Conservation (phyloP, 2,113 vertebrate species). For the Stictonetta naevosa region DNA sequence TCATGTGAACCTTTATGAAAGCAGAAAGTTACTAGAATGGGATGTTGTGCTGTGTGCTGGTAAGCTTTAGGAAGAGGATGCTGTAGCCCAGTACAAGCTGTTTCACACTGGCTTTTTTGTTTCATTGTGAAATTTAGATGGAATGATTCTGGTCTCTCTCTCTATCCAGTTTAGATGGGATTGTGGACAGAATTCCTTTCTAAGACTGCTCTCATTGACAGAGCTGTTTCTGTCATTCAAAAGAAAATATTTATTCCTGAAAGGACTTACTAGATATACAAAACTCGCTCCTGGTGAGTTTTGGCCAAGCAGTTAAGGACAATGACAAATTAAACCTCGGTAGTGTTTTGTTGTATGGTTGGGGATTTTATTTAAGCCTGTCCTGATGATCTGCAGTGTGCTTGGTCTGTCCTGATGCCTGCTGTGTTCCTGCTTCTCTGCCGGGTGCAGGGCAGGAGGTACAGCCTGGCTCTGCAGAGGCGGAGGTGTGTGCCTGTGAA, state of each 20-base stretch:
- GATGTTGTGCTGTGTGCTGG: not conserved
- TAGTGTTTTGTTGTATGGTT: not conserved
- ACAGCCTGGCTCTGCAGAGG: not conserved
- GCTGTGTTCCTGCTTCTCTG: not conserved
- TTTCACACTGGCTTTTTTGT: not conserved
- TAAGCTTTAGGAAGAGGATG: not conserved
- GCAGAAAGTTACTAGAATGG: not conserved
- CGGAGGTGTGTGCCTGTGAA: not conserved
- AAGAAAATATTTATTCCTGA: not conserved
- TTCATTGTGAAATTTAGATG: not conserved
- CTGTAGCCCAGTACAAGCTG: not conserved
- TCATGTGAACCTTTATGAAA: not conserved
- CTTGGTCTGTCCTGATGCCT: not conserved
- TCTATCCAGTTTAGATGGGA: conserved; percentile 11
- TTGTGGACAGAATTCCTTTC: conserved; percentile 27
- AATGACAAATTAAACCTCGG: accelerated
- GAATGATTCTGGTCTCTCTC: conserved; percentile 24
- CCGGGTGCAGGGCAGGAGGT: not conserved
- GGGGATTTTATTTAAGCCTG: not conserved
- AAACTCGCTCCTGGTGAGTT: not conserved
- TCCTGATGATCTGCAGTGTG: not conserved
- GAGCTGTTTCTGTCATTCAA: not conserved
- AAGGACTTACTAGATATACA: not conserved
- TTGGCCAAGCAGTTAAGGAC: not conserved
- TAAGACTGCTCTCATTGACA: not conserved